Percentiles rank a stretch among this genome's conserved stretches.
Evolutionary conservation across 2,888 invertebrate genomes (phyloP).

Genomic region (Antheraea assamensis): DNA sequence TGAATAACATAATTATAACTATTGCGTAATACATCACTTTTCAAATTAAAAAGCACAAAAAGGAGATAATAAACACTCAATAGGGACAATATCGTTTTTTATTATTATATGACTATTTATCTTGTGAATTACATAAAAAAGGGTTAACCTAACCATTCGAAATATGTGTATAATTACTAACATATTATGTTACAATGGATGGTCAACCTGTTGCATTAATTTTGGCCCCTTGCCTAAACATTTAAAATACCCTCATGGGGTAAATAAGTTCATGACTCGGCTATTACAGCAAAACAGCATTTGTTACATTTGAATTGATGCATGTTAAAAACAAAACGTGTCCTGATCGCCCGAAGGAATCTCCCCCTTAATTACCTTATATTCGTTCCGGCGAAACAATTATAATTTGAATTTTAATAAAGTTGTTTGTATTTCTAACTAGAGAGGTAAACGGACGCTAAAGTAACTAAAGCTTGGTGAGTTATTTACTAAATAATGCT

Average conservation of each 20-base stretch:
- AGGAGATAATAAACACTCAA: neutral
- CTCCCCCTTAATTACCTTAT: slow-evolving; percentile 26
- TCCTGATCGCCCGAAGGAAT: slow-evolving; percentile 20
- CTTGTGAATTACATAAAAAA: neutral
- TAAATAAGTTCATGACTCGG: slow-evolving; percentile 53
- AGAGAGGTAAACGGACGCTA: neutral
- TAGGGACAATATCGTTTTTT: neutral
- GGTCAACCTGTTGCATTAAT: slow-evolving; percentile 28
- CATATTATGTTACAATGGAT: neutral
- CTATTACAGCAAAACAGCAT: slow-evolving; percentile 40
- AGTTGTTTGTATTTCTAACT: slow-evolving; percentile 12
- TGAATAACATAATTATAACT: too few relatives aligned
- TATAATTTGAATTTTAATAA: slow-evolving; percentile 8
- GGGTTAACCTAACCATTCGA: neutral
- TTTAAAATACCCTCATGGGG: slow-evolving; percentile 37
- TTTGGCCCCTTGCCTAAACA: slow-evolving; percentile 27
- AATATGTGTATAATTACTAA: neutral
- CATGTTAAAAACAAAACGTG: slow-evolving; percentile 38
- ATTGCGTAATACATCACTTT: too few relatives aligned
- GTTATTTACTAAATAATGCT: neutral
- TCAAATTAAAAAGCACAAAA: neutral
- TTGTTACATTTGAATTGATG: slow-evolving; percentile 39
- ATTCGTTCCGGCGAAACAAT: slow-evolving; percentile 5
- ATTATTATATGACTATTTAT: neutral
- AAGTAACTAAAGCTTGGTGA: neutral